A percentile compares a stretch with the other conserved stretches of the same genome.
Evolutionary conservation across 2,797 vertebrate species (phyloP).

Genomic region (Acipenser ruthenus): DNA sequence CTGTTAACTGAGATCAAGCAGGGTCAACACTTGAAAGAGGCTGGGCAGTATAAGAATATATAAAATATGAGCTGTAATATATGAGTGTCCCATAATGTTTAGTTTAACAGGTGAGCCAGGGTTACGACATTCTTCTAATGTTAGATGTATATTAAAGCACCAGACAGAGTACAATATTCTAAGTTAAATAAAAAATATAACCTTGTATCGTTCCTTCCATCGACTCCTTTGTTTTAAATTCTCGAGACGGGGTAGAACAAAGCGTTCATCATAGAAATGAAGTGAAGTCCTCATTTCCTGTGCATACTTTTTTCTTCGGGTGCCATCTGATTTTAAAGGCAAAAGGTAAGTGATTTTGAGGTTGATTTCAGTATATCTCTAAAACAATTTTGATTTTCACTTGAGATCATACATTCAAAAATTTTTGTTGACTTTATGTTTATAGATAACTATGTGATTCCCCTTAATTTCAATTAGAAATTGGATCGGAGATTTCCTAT

Average conservation of each 20-base stretch:
- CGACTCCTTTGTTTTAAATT: slow-evolving; percentile 60
- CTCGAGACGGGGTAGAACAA: slow-evolving; percentile 66
- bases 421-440: no score
- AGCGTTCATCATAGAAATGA: slow-evolving; percentile 60
- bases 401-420: no score
- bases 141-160: not conserved
- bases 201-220: slow-evolving; percentile 73
- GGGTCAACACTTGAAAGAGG: not conserved
- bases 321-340: slow-evolving; percentile 45
- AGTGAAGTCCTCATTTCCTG: slow-evolving; percentile 65
- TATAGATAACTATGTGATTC: no score
- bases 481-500: no score
- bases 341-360: no score
- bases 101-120: no score
- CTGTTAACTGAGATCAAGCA: not conserved
- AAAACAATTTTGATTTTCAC: no score
- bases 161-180: not conserved
- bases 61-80: no score
- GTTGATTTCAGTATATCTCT: no score
- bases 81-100: no score
- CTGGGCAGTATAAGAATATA: no score
- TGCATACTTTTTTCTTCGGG: slow-evolving; percentile 62
- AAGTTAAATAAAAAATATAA: slow-evolving; percentile 20
- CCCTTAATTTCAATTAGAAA: no score
- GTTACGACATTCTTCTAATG: not conserved